Conservation (phyloP, 2,113 vertebrate species). For the Dipodomys stephensi region DNA sequence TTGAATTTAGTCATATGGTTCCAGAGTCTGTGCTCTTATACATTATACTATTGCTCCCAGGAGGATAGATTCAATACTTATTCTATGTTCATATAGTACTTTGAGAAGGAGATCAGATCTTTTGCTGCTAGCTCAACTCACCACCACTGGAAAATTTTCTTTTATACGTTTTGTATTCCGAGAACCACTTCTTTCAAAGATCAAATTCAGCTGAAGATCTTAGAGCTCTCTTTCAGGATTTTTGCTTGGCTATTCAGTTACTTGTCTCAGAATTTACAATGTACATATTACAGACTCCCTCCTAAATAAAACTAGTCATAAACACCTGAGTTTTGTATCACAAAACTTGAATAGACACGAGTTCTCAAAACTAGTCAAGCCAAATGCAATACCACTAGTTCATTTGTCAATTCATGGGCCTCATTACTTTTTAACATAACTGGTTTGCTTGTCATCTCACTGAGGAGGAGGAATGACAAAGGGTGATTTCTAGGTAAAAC, state of each 20-base stretch:
- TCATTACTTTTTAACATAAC: conserved; percentile 6
- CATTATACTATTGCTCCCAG: background rate
- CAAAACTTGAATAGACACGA: background rate
- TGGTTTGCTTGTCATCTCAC: background rate
- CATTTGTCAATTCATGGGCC: background rate
- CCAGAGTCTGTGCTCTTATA: background rate
- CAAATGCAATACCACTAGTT: background rate
- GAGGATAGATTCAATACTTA: background rate
- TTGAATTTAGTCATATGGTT: background rate
- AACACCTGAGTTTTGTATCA: background rate
- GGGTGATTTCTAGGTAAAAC: background rate
- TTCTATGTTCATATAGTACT: background rate
- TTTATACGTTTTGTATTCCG: background rate
- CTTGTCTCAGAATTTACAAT: background rate
- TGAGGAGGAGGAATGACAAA: background rate
- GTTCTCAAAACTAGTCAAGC: background rate
- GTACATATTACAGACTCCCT: background rate
- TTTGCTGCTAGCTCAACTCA: background rate
- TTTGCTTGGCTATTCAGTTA: background rate
- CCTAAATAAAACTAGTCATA: conserved; percentile 3
- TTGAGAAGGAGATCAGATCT: background rate
- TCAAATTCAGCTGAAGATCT: background rate
- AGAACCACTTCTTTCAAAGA: background rate
- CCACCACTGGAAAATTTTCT: accelerated
- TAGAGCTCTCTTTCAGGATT: background rate